Base-by-base conservation (phyloP, 2,113 vertebrate genomes). In the Perca schrenkii region DNA sequence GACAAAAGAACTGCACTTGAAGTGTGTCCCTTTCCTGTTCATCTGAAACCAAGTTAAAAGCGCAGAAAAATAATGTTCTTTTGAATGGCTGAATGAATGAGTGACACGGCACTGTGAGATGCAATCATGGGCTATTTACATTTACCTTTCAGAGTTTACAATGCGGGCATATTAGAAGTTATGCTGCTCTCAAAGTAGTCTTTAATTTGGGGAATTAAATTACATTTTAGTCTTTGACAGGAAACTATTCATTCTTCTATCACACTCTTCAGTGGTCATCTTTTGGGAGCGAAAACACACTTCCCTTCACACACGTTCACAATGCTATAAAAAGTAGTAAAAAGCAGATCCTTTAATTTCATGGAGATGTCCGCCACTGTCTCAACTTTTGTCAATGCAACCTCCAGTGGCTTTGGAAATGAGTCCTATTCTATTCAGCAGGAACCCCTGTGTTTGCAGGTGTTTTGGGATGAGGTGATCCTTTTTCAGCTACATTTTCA, bases 11-110 rank as follows among this genome's bases (percentile, higher is more conserved):
- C 28, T 58, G 47, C 0, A 47, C 46, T 69, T 79, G 63, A 70
- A 83, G 13, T n/a, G 36, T 11, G 50, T 64, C 66, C 52, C 46
- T 64, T 57, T 60, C 34, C 54, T 73, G 36, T 65, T 25, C 43
- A 15, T 73, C 49, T 47, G 62, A 83, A 89, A 36, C 47, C 7
- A 36, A 66, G 31, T 16, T 63, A 28, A 75, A 54, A 82, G 65
- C 4, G 1, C 62, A 74, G 31, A 16, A 43, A 79, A 71, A 60
- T 15, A 16, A 22, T 12, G 1, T 70, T 21, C 46, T 74, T 73
- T 54, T 53, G 16, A 43, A 43, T 43, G 34, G 53, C 17, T 1
- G 21, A 61, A 8, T 61, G 62, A 73, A 75, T 6, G 2, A 22
- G 12, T 14, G 21, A 53, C 52, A 65, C 14, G 31, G 36, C 34